Evolutionary conservation across 2,797 vertebrate genomes (phyloP).

Genomic region (Gambusia yucatana): DNA sequence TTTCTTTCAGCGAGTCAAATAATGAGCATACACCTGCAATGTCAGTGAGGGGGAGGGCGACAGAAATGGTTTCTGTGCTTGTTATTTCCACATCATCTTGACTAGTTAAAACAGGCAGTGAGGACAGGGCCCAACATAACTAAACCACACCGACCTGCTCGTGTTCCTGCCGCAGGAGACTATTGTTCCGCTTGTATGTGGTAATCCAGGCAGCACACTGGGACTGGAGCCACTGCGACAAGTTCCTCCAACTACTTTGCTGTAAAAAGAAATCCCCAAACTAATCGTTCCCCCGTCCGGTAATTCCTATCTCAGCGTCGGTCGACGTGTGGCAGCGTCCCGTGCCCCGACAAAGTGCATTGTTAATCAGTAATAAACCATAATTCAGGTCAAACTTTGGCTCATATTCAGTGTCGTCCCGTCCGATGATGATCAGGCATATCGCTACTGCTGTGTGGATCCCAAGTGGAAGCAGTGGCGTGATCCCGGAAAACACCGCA

Average conservation of each 20-base stretch:
- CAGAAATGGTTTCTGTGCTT: background rate
- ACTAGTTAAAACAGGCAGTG: background rate
- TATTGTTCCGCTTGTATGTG: constrained; percentile 72
- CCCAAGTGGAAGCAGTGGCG: constrained; percentile 66
- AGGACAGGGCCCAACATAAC: constrained; percentile 4
- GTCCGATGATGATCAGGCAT: constrained; percentile 67
- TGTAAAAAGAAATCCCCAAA: constrained; percentile 28
- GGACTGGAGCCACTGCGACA: constrained; percentile 78
- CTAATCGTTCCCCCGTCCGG: constrained; percentile 12
- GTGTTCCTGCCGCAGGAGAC: constrained; percentile 62
- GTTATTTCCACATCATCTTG: background rate
- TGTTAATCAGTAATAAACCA: constrained; percentile 12
- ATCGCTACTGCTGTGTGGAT: constrained; percentile 63
- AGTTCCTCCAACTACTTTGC: constrained; percentile 74
- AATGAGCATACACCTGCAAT: constrained; percentile 55
- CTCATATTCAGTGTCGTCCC: constrained; percentile 60
- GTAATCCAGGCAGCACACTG: constrained; percentile 67
- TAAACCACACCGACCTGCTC: constrained; percentile 69
- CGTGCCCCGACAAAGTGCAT: constrained; percentile 11
- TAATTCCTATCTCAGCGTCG: constrained; percentile 23
- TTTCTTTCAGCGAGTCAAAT: background rate
- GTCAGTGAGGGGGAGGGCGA: constrained; percentile 42
- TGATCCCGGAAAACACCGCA: constrained; percentile 78
- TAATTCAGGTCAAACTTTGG: constrained; percentile 42
- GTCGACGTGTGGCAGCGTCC: constrained; percentile 25